Percentiles rank a stretch among this genome's conserved stretches.
Conservation (phyloP, 2,888 invertebrate species). For the Epistrophe eligans region DNA sequence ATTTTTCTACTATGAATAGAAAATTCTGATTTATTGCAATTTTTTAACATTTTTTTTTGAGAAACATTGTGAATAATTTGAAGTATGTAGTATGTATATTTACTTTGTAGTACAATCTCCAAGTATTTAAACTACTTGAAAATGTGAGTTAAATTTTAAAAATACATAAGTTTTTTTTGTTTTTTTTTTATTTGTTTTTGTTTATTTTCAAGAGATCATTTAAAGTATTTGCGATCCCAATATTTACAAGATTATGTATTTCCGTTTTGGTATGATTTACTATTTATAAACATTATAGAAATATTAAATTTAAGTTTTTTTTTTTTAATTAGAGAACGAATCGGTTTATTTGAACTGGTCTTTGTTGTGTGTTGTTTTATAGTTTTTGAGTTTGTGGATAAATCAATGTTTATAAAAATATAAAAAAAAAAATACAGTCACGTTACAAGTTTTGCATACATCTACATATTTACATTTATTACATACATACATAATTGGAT, state of each 20-base stretch:
- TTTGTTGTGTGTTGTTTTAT: slow-evolving; percentile 15
- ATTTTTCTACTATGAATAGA: slow-evolving; percentile 42
- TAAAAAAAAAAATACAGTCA: slow-evolving; percentile 70
- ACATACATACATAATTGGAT: slow-evolving; percentile 34
- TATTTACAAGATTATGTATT: slow-evolving; percentile 70
- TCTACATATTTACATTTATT: slow-evolving; percentile 50
- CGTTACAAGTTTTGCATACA: slow-evolving; percentile 35
- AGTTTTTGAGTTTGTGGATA: slow-evolving; percentile 33
- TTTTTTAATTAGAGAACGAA: slow-evolving; percentile 35
- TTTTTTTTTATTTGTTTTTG: slow-evolving; percentile 23
- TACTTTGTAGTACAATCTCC: slow-evolving; percentile 52
- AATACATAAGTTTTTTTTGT: slow-evolving; percentile 47
- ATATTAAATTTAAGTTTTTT: slow-evolving; percentile 22
- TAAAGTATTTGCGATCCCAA: slow-evolving; percentile 61
- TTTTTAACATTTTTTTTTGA: slow-evolving; percentile 50
- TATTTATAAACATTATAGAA: slow-evolving; percentile 15
- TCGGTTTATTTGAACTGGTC: slow-evolving; percentile 48
- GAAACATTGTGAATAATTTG: slow-evolving; percentile 71
- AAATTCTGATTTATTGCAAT: slow-evolving; percentile 71
- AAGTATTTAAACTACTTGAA: slow-evolving; percentile 68
- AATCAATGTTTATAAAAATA: slow-evolving; percentile 69
- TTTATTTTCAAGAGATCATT: slow-evolving; percentile 52
- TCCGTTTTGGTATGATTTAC: slow-evolving; percentile 61
- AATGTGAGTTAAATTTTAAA: slow-evolving; percentile 62
- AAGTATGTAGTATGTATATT: slow-evolving; percentile 44